Percentiles rank a stretch among this genome's conserved stretches.
Conservation (phyloP, 1,140 invertebrate genomes). For the Zaprionus tsacasi region DNA sequence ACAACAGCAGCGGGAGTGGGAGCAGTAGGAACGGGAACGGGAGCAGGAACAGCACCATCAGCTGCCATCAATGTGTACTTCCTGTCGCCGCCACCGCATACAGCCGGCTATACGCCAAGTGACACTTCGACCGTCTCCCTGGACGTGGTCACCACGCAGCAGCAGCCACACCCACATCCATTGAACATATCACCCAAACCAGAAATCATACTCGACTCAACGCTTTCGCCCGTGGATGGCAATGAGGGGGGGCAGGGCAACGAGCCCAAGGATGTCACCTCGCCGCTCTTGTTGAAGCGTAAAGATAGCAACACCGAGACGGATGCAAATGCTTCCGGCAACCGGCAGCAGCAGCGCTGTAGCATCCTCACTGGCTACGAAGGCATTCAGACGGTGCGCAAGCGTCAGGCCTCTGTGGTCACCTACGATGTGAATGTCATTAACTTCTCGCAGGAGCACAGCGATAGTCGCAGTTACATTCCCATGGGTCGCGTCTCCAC, state of each 20-base stretch:
- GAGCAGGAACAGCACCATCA: conserved; percentile 10
- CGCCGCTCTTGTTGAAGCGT: conserved; percentile 74
- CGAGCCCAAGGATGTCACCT: conserved; percentile 75
- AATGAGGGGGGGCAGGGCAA: conserved; percentile 10
- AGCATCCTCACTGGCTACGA: conserved; percentile 76
- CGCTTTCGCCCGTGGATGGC: conserved; percentile 74
- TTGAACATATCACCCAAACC: conserved; percentile 76
- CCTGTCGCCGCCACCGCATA: conserved; percentile 78
- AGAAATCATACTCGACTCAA: conserved; percentile 83
- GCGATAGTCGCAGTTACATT: conserved; percentile 82
- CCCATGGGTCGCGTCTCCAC: conserved; percentile 83
- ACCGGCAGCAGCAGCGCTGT: conserved; percentile 56
- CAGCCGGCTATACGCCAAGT: conserved; percentile 65
- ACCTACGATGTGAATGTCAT: conserved; percentile 84
- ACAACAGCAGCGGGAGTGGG: conserved; percentile 48
- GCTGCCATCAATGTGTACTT: conserved; percentile 82
- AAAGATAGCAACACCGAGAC: conserved; percentile 68
- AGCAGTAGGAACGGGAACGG: conserved; percentile 43
- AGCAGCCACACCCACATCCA: conserved; percentile 31
- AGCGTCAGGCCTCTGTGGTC: conserved; percentile 82
- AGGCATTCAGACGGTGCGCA: conserved; percentile 72
- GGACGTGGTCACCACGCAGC: conserved; percentile 70
- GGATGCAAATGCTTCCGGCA: conserved; percentile 63
- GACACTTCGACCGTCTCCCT: conserved; percentile 79
- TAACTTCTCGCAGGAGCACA: conserved; percentile 81